Base-by-base conservation (phyloP, 2,113 vertebrate species). In the Conger conger region DNA sequence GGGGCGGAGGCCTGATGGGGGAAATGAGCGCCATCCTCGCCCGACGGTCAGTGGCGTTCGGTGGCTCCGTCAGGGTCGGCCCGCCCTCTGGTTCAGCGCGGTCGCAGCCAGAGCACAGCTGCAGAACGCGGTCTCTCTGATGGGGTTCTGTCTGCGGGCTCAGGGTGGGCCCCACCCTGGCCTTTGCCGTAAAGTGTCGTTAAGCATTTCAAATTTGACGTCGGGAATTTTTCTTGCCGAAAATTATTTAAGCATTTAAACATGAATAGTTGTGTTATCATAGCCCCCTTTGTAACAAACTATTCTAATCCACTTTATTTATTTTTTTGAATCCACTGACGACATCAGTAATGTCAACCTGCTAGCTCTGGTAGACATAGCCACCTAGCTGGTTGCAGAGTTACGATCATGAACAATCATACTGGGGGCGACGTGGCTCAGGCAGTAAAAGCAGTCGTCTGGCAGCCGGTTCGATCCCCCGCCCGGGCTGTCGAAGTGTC, bases 21-120 rank as follows among this genome's bases (percentile, higher is more conserved):
- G 97, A 98, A 89, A 98, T 98, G 97, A 97, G 95, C 0, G 96
- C 97, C 88, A 97, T 97, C 93, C 88, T 98, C 85, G 97, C 97
- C 36, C 91, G 97, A 73, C 95, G 97, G 97, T 98, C 87, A 91
- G 93, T 87, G 18, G 79, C 1, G 79, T 35, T 93, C 2, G 0
- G 7, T n/a, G 16, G 38, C 6, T n/a, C 68, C 4, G 57, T 5
- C 68, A 33, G n/a, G 11, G 4, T n/a, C 6, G 60, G 23, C 60
- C 5, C 27, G 20, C 6, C 3, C 54, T 57, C 18, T 16, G 18
- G 54, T 5, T 63, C 57, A 63, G 23, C 4, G 20, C 18, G 3
- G 8, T n/a, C 57, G 23, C n/a, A 63, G 3, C 15, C 15, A 20
- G 54, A 57, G 15, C 18, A 20, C 18, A 13, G 54, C 18, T 57